Conservation (phyloP, 2,113 vertebrate species). For the Melanerpes aurifrons region DNA sequence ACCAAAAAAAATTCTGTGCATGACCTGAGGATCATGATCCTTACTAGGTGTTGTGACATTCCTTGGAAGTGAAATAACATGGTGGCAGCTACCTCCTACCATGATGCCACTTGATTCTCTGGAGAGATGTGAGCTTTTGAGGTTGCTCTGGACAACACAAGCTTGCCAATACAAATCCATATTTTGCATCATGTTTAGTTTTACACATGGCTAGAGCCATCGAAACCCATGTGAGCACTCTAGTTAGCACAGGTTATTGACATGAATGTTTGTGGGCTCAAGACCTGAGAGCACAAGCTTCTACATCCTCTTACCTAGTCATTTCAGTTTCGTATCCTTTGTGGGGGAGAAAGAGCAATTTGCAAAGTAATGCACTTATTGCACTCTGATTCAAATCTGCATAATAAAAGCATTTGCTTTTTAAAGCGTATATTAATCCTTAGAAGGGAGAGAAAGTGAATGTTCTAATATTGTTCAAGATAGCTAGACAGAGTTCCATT, state of each 20-base stretch:
- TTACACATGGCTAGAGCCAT: not conserved
- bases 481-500: constrained; percentile 51
- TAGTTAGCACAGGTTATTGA: not conserved
- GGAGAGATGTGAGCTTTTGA: not conserved
- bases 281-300: not conserved
- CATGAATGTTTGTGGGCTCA: not conserved
- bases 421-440: constrained; percentile 33
- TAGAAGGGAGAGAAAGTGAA: constrained; percentile 24
- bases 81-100: not conserved
- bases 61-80: not conserved
- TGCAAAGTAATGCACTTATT: constrained; percentile 34
- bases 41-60: not conserved
- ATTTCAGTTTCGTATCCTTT: not conserved
- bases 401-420: constrained; percentile 65
- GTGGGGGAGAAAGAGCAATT: constrained; percentile 37
- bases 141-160: not conserved
- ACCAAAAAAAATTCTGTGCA: not conserved
- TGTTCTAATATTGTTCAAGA: constrained; percentile 47
- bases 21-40: not conserved
- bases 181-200: not conserved
- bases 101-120: not conserved
- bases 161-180: not conserved
- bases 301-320: not conserved
- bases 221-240: not conserved
- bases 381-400: constrained; percentile 41